Evolutionary conservation across 2,888 invertebrate species (phyloP).

Genomic region (Hofmannophila pseudospretella): DNA sequence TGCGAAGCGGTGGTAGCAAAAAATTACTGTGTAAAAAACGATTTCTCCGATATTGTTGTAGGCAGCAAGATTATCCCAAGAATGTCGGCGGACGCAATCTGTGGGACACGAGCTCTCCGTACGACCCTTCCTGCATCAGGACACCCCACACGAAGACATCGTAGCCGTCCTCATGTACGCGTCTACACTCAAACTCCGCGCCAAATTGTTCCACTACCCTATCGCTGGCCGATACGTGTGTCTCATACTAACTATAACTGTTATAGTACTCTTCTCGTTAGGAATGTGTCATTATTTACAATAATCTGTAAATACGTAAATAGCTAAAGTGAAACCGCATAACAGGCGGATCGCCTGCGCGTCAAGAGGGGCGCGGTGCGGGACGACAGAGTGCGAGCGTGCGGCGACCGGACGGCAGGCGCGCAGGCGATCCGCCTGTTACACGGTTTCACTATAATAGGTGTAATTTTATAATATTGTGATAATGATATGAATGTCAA

Average conservation of each 20-base stretch:
- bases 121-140: slow-evolving; percentile 88
- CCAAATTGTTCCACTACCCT: slow-evolving; percentile 85
- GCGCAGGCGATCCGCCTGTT: too few relatives aligned
- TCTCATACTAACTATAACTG: slow-evolving; percentile 77
- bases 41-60: slow-evolving; percentile 58
- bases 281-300: slow-evolving; percentile 84
- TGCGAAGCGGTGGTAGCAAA: too few relatives aligned
- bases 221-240: slow-evolving; percentile 84
- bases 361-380: too few relatives aligned
- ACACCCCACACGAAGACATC: slow-evolving; percentile 85
- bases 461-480: too few relatives aligned
- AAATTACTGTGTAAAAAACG: too few relatives aligned
- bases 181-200: slow-evolving; percentile 84
- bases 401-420: too few relatives aligned
- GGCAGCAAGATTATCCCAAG: slow-evolving; percentile 86
- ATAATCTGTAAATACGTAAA: too few relatives aligned
- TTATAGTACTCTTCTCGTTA: slow-evolving; percentile 80
- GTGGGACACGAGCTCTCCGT: slow-evolving; percentile 88
- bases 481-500: slow-evolving; percentile 13
- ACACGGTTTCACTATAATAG: too few relatives aligned
- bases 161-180: slow-evolving; percentile 87
- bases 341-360: too few relatives aligned
- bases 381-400: too few relatives aligned
- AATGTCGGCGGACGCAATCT: slow-evolving; percentile 83
- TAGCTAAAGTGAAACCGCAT: too few relatives aligned